phyloP scores from a whole-genome alignment of 2,797 vertebrate genomes.

The Artibeus jamaicensis region DNA sequence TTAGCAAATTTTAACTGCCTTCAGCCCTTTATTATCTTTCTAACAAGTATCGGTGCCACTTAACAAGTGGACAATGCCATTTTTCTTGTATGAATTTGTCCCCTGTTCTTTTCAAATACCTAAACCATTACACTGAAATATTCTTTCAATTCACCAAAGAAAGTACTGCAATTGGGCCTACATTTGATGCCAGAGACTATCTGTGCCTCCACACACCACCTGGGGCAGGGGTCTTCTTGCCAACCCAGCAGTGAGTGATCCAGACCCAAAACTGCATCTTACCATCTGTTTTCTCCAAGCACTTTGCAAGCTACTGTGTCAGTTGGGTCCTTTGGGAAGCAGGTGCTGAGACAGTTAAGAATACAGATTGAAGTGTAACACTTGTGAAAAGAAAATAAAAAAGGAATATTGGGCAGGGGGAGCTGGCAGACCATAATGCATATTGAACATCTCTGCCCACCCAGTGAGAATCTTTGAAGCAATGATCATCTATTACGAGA shows the following conservation, averaged over 20 bases:
- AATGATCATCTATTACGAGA: not conserved
- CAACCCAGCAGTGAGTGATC: not conserved
- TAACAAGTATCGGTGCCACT: not conserved
- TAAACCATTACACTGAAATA: slow-evolving; percentile 27
- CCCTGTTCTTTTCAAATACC: slow-evolving; percentile 18
- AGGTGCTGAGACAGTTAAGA: not conserved
- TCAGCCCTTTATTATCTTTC: slow-evolving; percentile 8
- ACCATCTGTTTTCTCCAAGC: slow-evolving; percentile 23
- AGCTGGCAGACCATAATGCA: not conserved
- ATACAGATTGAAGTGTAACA: not conserved
- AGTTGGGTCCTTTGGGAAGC: not conserved
- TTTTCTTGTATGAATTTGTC: not conserved
- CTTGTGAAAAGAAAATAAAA: not conserved
- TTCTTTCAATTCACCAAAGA: slow-evolving; percentile 8
- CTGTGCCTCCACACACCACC: not conserved
- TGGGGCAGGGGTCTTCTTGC: not conserved
- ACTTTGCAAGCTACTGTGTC: not conserved
- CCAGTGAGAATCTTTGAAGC: not conserved
- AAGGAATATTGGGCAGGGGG: not conserved
- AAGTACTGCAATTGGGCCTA: not conserved
- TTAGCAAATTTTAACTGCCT: slow-evolving; percentile 25
- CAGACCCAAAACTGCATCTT: not conserved
- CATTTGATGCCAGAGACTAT: not conserved
- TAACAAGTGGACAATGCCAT: slow-evolving; percentile 22
- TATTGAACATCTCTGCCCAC: not conserved